Conservation (phyloP, 1,140 invertebrate genomes). For the Conus betulinus region DNA sequence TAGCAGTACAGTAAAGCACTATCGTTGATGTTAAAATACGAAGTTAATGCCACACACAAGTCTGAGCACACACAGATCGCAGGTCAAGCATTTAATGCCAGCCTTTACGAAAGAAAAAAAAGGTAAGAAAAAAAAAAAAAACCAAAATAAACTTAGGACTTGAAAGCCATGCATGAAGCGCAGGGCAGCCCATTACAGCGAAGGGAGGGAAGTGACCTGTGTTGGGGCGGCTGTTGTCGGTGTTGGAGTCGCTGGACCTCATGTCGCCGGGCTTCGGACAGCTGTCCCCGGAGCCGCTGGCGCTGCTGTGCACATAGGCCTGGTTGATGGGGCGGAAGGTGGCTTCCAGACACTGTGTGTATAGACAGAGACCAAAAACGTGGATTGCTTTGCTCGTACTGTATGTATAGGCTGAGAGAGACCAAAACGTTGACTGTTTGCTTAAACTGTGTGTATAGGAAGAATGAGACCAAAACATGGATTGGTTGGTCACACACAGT, state of each 20-base stretch:
- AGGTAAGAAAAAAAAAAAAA: not conserved
- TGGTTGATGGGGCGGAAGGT: slow-evolving; percentile 71
- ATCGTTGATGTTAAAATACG: too few species aligned
- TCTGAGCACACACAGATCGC: not conserved
- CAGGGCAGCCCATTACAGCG: slow-evolving; percentile 34
- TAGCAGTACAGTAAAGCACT: too few species aligned
- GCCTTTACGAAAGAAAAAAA: not conserved
- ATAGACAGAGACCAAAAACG: not conserved
- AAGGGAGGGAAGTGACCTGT: slow-evolving; percentile 61
- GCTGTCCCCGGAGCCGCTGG: slow-evolving; percentile 73
- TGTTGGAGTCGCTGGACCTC: slow-evolving; percentile 71
- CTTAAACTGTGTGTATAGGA: too few species aligned
- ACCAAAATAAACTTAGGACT: not conserved
- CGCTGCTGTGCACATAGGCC: slow-evolving; percentile 65
- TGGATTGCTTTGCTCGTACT: not conserved
- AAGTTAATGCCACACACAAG: not conserved
- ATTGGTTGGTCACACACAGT: too few species aligned
- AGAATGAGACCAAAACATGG: too few species aligned
- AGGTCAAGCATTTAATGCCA: not conserved
- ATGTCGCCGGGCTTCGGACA: slow-evolving; percentile 69
- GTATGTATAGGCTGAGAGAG: too few species aligned
- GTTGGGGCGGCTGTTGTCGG: slow-evolving; percentile 70
- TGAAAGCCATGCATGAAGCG: slow-evolving; percentile 14
- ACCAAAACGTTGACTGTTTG: too few species aligned
- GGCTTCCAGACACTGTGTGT: slow-evolving; percentile 45